These are phyloP conservation scores for Anniella stebbinsi DNA, from an alignment of 2,797 vertebrate genomes.

Conservation along the genomic window DNA sequence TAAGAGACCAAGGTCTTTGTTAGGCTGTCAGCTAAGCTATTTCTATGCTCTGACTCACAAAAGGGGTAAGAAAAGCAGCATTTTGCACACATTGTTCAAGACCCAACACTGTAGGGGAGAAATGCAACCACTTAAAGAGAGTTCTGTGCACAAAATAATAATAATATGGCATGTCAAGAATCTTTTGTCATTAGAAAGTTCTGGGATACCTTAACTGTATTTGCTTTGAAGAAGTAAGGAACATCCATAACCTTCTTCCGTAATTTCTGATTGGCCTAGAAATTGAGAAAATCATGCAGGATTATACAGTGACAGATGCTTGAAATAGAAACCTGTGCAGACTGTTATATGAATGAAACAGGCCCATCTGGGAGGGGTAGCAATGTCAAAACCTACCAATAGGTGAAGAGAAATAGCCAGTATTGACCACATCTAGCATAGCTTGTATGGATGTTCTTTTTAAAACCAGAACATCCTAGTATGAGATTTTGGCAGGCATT, in stretches of 20 bases:
- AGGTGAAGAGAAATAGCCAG: not conserved
- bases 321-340: not conserved
- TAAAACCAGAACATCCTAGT: not conserved
- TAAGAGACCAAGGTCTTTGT: slow-evolving; percentile 61
- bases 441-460: not conserved
- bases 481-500: not conserved
- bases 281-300: not conserved
- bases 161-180: not conserved
- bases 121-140: not conserved
- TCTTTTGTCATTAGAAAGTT: not conserved
- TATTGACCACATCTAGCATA: not conserved
- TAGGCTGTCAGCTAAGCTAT: slow-evolving; percentile 58
- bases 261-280: not conserved
- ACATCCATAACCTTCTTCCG: not conserved
- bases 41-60: slow-evolving; percentile 62
- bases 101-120: slow-evolving; percentile 31
- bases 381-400: not conserved
- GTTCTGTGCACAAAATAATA: not conserved
- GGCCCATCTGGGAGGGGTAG: too few species aligned
- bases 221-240: not conserved
- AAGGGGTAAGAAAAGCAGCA: slow-evolving; percentile 21
- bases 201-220: not conserved
- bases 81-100: slow-evolving; percentile 37
- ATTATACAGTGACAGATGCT: not conserved
- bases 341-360: not conserved